A percentile compares a stretch with the other conserved stretches of the same genome.
Evolutionary conservation across 2,113 vertebrate genomes (phyloP).

Genomic region (Urocitellus parryii): DNA sequence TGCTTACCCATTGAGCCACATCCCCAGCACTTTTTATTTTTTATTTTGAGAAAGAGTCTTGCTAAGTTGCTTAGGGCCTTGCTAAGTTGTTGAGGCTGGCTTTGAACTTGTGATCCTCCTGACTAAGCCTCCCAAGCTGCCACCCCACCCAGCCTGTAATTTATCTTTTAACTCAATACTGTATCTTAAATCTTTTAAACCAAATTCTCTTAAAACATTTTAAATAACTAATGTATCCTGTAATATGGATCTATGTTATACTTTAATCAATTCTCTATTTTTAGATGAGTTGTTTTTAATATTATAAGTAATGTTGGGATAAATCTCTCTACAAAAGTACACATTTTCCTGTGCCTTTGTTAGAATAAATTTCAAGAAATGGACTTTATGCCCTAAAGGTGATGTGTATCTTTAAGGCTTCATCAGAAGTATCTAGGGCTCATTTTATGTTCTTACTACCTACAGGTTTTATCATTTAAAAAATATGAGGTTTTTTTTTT

Average conservation of each 20-base stretch:
- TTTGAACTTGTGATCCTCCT: too few relatives aligned
- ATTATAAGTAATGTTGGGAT: slow-evolving; percentile 31
- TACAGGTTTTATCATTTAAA: not conserved
- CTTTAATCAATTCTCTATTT: slow-evolving; percentile 26
- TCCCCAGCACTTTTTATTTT: too few relatives aligned
- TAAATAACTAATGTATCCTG: not conserved
- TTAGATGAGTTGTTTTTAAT: not conserved
- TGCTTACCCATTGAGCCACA: too few relatives aligned
- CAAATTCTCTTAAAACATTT: slow-evolving; percentile 46
- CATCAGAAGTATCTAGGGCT: too few relatives aligned
- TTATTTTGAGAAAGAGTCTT: too few relatives aligned
- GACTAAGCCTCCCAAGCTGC: too few relatives aligned
- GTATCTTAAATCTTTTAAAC: not conserved
- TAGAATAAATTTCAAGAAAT: slow-evolving; percentile 54
- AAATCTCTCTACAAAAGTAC: not conserved
- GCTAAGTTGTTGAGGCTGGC: too few relatives aligned
- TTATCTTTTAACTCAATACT: slow-evolving; percentile 9
- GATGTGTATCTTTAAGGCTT: not conserved
- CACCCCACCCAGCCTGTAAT: too few relatives aligned
- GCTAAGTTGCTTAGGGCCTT: too few relatives aligned
- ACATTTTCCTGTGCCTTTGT: not conserved
- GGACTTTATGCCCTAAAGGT: slow-evolving; percentile 47
- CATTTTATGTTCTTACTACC: slow-evolving; percentile 25
- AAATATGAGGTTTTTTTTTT: not conserved
- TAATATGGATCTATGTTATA: not conserved